Conservation (phyloP, 2,113 vertebrate genomes). For the Chionis minor region DNA sequence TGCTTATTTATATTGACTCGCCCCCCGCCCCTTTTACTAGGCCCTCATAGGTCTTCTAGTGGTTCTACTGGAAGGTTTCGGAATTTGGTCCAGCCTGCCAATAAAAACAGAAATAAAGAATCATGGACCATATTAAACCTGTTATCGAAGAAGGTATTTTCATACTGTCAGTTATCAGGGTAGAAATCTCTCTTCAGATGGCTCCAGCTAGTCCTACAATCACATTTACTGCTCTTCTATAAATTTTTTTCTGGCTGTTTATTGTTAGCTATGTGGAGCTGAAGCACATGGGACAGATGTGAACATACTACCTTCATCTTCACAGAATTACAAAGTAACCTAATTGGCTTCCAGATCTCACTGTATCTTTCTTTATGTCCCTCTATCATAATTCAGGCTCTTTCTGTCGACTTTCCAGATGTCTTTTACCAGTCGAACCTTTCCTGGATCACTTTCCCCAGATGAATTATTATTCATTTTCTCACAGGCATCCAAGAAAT, state of each 20-base stretch:
- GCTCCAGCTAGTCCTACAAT: slow-evolving; percentile 27
- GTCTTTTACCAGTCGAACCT: background rate
- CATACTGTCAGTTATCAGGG: background rate
- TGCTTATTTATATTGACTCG: background rate
- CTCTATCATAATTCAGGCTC: background rate
- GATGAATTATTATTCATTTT: slow-evolving; percentile 41
- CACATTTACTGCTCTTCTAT: slow-evolving; percentile 1
- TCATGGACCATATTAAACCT: background rate
- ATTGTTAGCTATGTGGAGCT: slow-evolving; percentile 14
- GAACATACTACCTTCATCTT: background rate
- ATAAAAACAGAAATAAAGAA: slow-evolving; percentile 26
- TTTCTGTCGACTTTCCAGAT: background rate
- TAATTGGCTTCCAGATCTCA: background rate
- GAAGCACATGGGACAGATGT: background rate
- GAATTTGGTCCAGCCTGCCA: background rate
- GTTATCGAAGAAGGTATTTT: slow-evolving; percentile 23
- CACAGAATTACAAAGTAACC: background rate
- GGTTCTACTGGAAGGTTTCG: background rate
- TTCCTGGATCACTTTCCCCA: slow-evolving; percentile 2
- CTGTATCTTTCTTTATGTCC: background rate
- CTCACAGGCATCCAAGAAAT: slow-evolving; percentile 25
- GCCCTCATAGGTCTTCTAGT: background rate
- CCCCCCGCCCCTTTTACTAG: background rate
- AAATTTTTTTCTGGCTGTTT: background rate
- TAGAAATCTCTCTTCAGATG: slow-evolving; percentile 13